Evolutionary conservation across 2,797 vertebrate genomes (phyloP).

Genomic region (Chaunax sp.): DNA sequence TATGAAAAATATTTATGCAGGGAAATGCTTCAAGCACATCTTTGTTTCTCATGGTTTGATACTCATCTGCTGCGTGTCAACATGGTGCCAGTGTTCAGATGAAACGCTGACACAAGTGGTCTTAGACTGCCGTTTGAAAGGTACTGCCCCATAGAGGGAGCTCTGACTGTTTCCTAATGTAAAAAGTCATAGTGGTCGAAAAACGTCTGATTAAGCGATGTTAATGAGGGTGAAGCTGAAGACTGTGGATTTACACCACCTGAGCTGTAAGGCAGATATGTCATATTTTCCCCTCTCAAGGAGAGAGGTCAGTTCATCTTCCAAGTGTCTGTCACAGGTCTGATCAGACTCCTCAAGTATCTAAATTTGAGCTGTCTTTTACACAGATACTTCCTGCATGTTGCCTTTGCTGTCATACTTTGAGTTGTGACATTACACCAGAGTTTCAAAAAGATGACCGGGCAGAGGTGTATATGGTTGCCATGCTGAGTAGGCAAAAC

Average conservation of each 20-base stretch:
- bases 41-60: slow-evolving; percentile 82
- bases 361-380: slow-evolving; percentile 3
- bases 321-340: not conserved
- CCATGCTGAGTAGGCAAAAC: slow-evolving; percentile 76
- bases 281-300: not conserved
- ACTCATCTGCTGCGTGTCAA: slow-evolving; percentile 84
- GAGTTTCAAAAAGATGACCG: slow-evolving; percentile 71
- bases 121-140: slow-evolving; percentile 54
- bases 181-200: slow-evolving; percentile 18
- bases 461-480: slow-evolving; percentile 72
- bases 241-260: too few species aligned
- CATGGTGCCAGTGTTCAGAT: slow-evolving; percentile 71
- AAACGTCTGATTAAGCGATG: slow-evolving; percentile 24
- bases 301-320: not conserved
- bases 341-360: not conserved
- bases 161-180: slow-evolving; percentile 48
- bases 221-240: slow-evolving; percentile 39
- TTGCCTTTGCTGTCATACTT: slow-evolving; percentile 26
- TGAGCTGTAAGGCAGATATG: not conserved
- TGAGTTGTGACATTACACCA: slow-evolving; percentile 40
- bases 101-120: slow-evolving; percentile 80
- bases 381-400: slow-evolving; percentile 7
- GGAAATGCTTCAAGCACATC: slow-evolving; percentile 77
- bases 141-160: slow-evolving; percentile 69
- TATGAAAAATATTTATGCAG: slow-evolving; percentile 71